A percentile compares a stretch with the other conserved stretches of the same genome.
These are phyloP conservation scores for Hydrozoanthus tunicans DNA, from an alignment of 64 coral and sea anemone genomes.

Conservation along the genomic window DNA sequence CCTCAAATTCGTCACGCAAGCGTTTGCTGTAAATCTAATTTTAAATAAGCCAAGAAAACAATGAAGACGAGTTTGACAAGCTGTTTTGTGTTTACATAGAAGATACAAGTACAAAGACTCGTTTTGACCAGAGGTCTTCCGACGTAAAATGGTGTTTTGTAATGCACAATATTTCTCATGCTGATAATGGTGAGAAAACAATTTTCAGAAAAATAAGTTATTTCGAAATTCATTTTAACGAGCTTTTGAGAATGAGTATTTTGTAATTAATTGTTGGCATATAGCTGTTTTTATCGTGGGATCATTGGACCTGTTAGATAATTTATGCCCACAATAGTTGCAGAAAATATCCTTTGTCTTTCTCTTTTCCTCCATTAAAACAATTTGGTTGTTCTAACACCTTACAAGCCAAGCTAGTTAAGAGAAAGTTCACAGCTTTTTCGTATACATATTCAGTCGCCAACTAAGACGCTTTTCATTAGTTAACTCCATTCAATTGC, in stretches of 20 bases:
- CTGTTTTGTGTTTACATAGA: not conserved
- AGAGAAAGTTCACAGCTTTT: not conserved
- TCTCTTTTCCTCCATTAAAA: not conserved
- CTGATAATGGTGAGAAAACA: no score
- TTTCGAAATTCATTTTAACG: not conserved
- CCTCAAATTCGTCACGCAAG: not conserved
- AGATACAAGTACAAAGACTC: not conserved
- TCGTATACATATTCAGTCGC: not conserved
- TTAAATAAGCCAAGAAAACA: not conserved
- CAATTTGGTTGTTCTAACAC: slow-evolving; percentile 2
- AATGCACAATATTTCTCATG: not conserved
- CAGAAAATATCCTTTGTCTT: slow-evolving; percentile 8
- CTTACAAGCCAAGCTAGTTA: not conserved
- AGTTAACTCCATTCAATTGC: slow-evolving; percentile 10
- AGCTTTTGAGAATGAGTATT: not conserved
- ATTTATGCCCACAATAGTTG: slow-evolving; percentile 43
- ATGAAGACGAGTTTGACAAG: not conserved
- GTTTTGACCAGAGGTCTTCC: not conserved
- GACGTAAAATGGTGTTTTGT: not conserved
- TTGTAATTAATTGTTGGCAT: slow-evolving; percentile 1
- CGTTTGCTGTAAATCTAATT: not conserved
- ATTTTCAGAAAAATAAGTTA: not conserved
- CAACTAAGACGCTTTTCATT: not conserved
- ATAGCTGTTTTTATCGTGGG: not conserved
- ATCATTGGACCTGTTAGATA: not conserved